Conservation (phyloP, 2,888 invertebrate genomes). For the Argyra leucocephala region DNA sequence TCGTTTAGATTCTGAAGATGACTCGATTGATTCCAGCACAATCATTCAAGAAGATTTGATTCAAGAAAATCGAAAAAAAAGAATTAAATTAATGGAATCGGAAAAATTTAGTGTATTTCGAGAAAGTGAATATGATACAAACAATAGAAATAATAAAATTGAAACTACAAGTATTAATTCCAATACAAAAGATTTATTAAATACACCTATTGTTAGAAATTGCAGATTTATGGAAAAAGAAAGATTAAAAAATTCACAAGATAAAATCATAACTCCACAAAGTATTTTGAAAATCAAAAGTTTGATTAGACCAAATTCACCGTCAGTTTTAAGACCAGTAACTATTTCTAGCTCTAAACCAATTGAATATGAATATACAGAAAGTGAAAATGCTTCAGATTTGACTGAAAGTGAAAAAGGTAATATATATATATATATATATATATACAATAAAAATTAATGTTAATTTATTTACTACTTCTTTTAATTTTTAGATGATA, state of each 20-base stretch:
- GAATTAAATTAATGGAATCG: conserved; percentile 19
- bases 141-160: conserved; percentile 13
- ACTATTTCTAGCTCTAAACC: background rate
- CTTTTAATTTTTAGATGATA: background rate
- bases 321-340: background rate
- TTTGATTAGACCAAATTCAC: background rate
- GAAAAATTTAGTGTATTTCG: background rate
- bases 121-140: conserved; percentile 16
- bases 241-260: background rate
- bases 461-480: background rate
- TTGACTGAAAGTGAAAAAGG: conserved; percentile 11
- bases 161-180: conserved; percentile 12
- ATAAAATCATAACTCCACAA: conserved; percentile 17
- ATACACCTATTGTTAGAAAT: conserved; percentile 23
- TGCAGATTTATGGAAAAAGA: background rate
- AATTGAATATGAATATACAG: background rate
- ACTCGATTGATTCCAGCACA: conserved; percentile 7
- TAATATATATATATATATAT: conserved; percentile 17
- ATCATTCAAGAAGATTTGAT: conserved; percentile 11
- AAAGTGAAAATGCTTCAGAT: conserved; percentile 1
- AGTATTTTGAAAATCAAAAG: conserved; percentile 19
- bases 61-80: conserved; percentile 24
- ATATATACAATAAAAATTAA: background rate
- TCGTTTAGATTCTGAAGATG: conserved; percentile 19
- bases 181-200: conserved; percentile 13